Conservation (phyloP, 2,797 vertebrate species). For the Danio albolineatus region DNA sequence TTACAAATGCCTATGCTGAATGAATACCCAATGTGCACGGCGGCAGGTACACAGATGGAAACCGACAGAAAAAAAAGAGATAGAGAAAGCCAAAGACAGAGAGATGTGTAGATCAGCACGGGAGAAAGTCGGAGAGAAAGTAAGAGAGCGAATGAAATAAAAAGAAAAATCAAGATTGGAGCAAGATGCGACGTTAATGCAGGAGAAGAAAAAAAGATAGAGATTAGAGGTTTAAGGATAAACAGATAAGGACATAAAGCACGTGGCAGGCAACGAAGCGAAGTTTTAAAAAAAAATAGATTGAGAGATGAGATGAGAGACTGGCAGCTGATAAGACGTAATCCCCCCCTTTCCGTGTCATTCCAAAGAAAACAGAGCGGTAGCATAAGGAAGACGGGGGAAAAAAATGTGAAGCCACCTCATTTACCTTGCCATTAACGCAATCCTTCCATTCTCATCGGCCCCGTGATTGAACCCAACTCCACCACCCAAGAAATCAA, state of each 20-base stretch:
- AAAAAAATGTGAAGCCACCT: constrained; percentile 20
- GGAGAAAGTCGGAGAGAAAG: constrained; percentile 62
- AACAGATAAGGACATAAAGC: constrained; percentile 65
- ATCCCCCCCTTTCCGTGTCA: constrained; percentile 55
- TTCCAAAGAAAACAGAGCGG: constrained; percentile 43
- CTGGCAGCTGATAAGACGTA: constrained; percentile 64
- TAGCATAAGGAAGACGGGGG: constrained; percentile 3
- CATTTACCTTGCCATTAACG: constrained; percentile 39
- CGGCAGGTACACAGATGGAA: constrained; percentile 41
- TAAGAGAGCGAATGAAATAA: constrained; percentile 46
- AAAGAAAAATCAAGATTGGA: constrained; percentile 66
- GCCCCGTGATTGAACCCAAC: constrained; percentile 26
- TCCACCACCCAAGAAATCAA: background rate
- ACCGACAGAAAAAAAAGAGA: constrained; percentile 15
- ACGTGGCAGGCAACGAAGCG: constrained; percentile 66
- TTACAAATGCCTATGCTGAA: constrained; percentile 53
- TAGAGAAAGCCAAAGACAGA: constrained; percentile 2
- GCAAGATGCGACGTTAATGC: constrained; percentile 67
- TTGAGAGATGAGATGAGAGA: constrained; percentile 64
- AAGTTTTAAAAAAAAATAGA: constrained; percentile 66
- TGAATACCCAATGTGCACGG: constrained; percentile 55
- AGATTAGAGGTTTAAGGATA: constrained; percentile 62
- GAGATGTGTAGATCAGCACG: constrained; percentile 14
- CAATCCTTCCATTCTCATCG: constrained; percentile 33
- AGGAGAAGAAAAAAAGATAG: constrained; percentile 50